Base-by-base conservation (phyloP, 2,113 vertebrate species). In the Pavo muticus region DNA sequence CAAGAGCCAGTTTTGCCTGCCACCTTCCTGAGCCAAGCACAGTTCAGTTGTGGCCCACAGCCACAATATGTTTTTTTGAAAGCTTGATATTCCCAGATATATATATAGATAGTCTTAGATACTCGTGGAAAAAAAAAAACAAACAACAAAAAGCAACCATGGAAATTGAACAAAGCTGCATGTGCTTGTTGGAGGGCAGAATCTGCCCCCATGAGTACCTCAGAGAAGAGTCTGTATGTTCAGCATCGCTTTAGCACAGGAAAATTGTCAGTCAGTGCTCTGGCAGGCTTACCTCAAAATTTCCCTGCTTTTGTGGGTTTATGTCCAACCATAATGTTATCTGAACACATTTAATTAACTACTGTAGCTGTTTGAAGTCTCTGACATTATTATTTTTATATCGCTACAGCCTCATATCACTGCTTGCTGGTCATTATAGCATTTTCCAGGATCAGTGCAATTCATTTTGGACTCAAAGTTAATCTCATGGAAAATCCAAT, bases 401-500 rank as follows among this genome's bases (percentile, higher is more conserved):
- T 15, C 29, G 18, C n/a, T 88, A 24, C 24, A 88, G 29, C 10
- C 30, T 94, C 45, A 65, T 59, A 86, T 64, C 83, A 77, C 68
- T 88, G 37, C 88, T 84, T 92, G 35, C 67, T 91, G 76, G 82
- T 80, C 95, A 81, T 94, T 97, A 86, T 45, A 97, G n/a, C 23
- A 91, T 18, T 59, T 86, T 91, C 91, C 45, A 87, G 67, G 70
- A 96, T 94, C 93, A 92, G 17, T 71, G 73, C 47, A 94, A 95
- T 97, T 92, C 76, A 90, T 97, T 94, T 86, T 72, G 63, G 30
- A 68, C 54, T 96, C 77, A 86, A 88, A 96, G 63, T 86, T 96
- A 97, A 92, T 96, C 89, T 97, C 63, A 96, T 1, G 39, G 89
- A 97, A 97, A 97, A 97, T 97, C 95, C 82, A 96, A 89, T 96